Evolutionary conservation across 1,140 invertebrate species (phyloP).

Genomic region (Nilaparvata lugens): DNA sequence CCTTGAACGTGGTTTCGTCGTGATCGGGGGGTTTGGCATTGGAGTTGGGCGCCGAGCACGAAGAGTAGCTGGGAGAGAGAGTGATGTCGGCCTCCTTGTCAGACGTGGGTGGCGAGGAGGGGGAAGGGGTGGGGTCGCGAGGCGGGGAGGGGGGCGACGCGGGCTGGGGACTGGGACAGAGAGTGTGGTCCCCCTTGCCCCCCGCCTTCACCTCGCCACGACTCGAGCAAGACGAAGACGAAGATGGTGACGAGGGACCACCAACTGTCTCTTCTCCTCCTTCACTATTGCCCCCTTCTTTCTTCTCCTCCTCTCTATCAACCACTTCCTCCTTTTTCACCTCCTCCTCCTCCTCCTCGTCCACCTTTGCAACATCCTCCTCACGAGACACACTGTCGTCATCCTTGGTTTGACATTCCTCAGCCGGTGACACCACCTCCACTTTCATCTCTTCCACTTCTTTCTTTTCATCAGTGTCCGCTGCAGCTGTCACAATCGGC

Average conservation of each 20-base stretch:
- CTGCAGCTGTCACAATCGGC: constrained; percentile 1
- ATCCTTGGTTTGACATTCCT: too few relatives aligned
- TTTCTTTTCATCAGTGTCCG: neutral
- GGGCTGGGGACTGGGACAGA: neutral
- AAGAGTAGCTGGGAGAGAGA: neutral
- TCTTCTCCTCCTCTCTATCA: constrained; percentile 27
- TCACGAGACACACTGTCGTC: too few relatives aligned
- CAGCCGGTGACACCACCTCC: neutral
- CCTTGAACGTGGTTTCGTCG: too few relatives aligned
- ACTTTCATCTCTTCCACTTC: neutral
- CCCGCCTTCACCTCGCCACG: too few relatives aligned
- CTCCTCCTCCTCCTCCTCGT: constrained; percentile 33
- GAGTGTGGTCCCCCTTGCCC: too few relatives aligned
- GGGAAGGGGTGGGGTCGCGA: neutral
- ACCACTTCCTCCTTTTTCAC: constrained; percentile 26
- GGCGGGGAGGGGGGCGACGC: neutral
- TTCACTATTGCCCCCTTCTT: constrained; percentile 27
- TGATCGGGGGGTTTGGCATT: too few relatives aligned
- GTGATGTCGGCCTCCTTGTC: neutral
- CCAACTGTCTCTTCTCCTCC: constrained; percentile 20
- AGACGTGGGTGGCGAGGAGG: neutral
- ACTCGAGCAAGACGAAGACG: neutral
- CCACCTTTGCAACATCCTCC: constrained; percentile 27
- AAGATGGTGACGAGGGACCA: neutral
- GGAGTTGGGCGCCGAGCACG: too few relatives aligned